Evolutionary conservation across 2,888 invertebrate species (phyloP).

Genomic region (Lycocerus yunnanus): DNA sequence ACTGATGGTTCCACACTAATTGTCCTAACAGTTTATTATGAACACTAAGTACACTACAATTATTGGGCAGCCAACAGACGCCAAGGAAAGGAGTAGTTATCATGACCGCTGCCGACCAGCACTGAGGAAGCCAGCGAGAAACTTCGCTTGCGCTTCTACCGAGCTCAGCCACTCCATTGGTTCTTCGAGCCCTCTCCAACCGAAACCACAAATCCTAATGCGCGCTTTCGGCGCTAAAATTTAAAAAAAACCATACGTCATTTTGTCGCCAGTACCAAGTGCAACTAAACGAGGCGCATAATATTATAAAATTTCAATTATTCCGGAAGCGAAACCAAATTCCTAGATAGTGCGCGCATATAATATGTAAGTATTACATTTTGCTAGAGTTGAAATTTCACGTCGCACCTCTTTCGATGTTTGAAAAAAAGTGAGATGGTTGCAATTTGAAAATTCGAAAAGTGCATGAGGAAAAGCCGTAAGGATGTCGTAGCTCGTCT

Average conservation of each 20-base stretch:
- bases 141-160: slow-evolving; percentile 34
- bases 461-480: slow-evolving; percentile 7
- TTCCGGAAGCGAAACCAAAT: slow-evolving; percentile 4
- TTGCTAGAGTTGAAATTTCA: too few relatives aligned
- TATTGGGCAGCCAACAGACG: slow-evolving; percentile 53
- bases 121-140: slow-evolving; percentile 57
- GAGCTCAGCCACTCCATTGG: slow-evolving; percentile 21
- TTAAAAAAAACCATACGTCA: background rate
- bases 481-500: slow-evolving; percentile 20
- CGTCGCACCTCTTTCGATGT: background rate
- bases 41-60: slow-evolving; percentile 40
- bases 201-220: slow-evolving; percentile 22
- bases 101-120: slow-evolving; percentile 57
- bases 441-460: background rate
- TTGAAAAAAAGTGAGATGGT: background rate
- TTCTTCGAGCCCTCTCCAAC: slow-evolving; percentile 42
- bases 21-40: slow-evolving; percentile 45
- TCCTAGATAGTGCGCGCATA: background rate
- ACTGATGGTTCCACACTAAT: slow-evolving; percentile 51
- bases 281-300: background rate
- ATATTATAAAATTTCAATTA: background rate
- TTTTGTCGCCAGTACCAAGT: background rate
- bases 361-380: too few relatives aligned
- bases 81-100: slow-evolving; percentile 59
- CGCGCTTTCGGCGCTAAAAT: slow-evolving; percentile 17